Evolutionary conservation across 2,888 invertebrate genomes (phyloP).

Genomic region (Tridacna crocea): DNA sequence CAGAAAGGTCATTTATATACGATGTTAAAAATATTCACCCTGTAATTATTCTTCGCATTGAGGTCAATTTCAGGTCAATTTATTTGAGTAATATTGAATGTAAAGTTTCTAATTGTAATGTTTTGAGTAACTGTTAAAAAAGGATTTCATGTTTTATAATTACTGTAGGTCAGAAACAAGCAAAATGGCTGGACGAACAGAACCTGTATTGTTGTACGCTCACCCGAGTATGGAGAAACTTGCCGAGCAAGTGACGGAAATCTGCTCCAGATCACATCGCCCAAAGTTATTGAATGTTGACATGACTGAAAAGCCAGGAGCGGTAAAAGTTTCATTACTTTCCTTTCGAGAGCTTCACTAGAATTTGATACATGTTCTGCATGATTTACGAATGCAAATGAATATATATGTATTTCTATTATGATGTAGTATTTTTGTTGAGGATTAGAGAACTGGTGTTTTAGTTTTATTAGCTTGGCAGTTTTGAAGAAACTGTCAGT

Average conservation of each 20-base stretch:
- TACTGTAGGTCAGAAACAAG: neutral
- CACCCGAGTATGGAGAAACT: conserved; percentile 81
- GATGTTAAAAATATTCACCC: too few species aligned
- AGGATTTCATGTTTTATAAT: too few species aligned
- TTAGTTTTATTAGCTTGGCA: too few species aligned
- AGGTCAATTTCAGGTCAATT: too few species aligned
- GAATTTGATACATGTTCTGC: neutral
- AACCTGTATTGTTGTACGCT: conserved; percentile 79
- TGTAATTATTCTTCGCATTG: too few species aligned
- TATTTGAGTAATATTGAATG: too few species aligned
- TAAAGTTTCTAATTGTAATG: too few species aligned
- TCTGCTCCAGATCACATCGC: conserved; percentile 30
- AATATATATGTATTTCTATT: neutral
- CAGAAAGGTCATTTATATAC: too few species aligned
- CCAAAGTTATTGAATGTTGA: conserved; percentile 8
- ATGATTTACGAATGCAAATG: neutral
- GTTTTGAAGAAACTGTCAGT: too few species aligned
- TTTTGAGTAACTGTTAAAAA: too few species aligned
- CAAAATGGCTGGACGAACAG: conserved; percentile 10
- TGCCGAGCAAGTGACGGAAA: conserved; percentile 74
- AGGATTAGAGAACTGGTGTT: too few species aligned
- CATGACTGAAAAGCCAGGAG: neutral
- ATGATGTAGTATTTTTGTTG: too few species aligned
- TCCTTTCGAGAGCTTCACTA: neutral
- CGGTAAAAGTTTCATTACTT: neutral